A percentile compares a stretch with the other conserved stretches of the same genome.
Evolutionary conservation across 2,113 vertebrate genomes (phyloP).

Genomic region (Ibidorhyncha struthersii): DNA sequence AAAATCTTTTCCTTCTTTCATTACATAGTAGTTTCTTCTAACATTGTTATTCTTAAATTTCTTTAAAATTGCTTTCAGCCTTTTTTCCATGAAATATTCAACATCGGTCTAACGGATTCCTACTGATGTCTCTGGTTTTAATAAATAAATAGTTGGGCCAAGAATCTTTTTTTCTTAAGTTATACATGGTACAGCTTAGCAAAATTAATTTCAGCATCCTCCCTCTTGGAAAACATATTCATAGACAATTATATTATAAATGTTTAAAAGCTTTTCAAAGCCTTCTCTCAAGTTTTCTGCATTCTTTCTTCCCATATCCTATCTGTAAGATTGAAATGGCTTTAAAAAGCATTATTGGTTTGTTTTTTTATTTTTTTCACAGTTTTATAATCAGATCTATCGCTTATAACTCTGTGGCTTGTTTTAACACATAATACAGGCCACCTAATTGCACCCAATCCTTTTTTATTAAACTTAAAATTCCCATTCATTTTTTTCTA

Average conservation of each 20-base stretch:
- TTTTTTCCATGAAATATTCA: not conserved
- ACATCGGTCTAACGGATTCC: not conserved
- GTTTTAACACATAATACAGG: not conserved
- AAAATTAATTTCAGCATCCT: not conserved
- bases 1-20: not conserved
- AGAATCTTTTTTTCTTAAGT: not conserved
- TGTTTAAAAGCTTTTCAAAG: not conserved
- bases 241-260: not conserved
- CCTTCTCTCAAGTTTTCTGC: not conserved
- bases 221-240: not conserved
- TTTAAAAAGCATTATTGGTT: not conserved
- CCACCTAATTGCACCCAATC: not conserved
- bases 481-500: not conserved
- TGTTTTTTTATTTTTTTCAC: not conserved
- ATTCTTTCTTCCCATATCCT: not conserved
- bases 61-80: not conserved
- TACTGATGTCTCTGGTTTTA: not conserved
- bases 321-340: not conserved
- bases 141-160: not conserved
- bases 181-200: not conserved
- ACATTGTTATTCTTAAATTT: not conserved
- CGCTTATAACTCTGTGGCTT: not conserved
- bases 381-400: not conserved
- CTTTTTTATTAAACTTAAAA: not conserved
- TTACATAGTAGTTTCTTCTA: not conserved